These are phyloP conservation scores for Chiridota heheva DNA, from an alignment of 35 echinoderm and acorn worm genomes.

Conservation along the genomic window DNA sequence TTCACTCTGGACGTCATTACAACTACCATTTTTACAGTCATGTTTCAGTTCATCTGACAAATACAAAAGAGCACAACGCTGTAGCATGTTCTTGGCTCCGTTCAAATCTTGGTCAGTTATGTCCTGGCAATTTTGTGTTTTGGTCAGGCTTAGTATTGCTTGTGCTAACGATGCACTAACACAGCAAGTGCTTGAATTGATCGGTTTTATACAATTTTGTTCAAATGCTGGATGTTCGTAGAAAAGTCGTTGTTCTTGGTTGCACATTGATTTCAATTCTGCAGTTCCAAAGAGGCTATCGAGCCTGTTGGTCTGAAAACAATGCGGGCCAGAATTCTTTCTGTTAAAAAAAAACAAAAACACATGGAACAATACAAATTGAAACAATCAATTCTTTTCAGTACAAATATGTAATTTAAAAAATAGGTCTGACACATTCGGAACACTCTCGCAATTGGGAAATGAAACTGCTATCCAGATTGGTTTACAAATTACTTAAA, in stretches of 20 bases:
- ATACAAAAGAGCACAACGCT: conserved; percentile 52
- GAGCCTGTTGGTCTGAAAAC: too few species aligned
- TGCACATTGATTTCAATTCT: conserved; percentile 64
- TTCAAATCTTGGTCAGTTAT: conserved; percentile 55
- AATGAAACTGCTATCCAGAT: too few species aligned
- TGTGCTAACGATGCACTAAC: conserved; percentile 80
- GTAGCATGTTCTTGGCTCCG: conserved; percentile 30
- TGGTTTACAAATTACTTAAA: too few species aligned
- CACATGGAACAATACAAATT: too few species aligned
- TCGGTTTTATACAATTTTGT: background rate
- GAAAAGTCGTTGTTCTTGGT: conserved; percentile 26
- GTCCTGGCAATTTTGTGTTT: conserved; percentile 57
- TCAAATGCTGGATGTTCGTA: conserved; percentile 32
- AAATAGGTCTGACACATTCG: too few species aligned
- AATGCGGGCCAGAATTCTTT: too few species aligned
- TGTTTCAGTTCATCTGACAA: background rate
- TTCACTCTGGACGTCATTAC: conserved; percentile 26
- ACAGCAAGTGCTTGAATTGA: too few species aligned
- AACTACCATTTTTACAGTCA: background rate
- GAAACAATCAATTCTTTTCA: too few species aligned
- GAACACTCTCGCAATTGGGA: too few species aligned
- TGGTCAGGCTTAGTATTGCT: conserved; percentile 60
- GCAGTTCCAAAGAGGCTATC: conserved; percentile 54
- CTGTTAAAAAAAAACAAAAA: too few species aligned
- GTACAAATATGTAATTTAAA: too few species aligned